Evolutionary conservation across 1,140 invertebrate species (phyloP).

Genomic region (Drosophila pectinifera): DNA sequence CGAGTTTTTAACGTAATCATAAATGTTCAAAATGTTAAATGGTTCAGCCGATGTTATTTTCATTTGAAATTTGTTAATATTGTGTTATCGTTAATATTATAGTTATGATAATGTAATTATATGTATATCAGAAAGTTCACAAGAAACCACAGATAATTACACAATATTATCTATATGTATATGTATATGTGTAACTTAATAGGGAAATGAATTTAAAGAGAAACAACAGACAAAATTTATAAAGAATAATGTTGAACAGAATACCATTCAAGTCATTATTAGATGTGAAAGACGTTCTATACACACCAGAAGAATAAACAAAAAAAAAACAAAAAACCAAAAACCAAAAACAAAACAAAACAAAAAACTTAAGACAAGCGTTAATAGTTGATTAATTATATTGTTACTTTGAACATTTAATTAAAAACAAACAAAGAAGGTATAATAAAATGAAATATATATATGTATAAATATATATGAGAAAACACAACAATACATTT

Average conservation of each 20-base stretch:
- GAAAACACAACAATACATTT: constrained; percentile 78
- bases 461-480: constrained; percentile 80
- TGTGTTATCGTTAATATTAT: constrained; percentile 71
- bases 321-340: constrained; percentile 31
- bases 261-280: constrained; percentile 81
- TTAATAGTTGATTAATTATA: constrained; percentile 83
- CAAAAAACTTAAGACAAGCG: constrained; percentile 62
- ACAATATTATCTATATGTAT: constrained; percentile 50
- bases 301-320: constrained; percentile 52
- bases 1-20: constrained; percentile 78
- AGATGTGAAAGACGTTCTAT: constrained; percentile 80
- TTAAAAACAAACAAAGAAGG: constrained; percentile 62
- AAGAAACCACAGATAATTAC: constrained; percentile 60
- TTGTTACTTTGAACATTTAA: constrained; percentile 83
- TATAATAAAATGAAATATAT: constrained; percentile 75
- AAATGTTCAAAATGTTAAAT: constrained; percentile 80
- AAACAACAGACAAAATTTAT: constrained; percentile 60
- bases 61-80: constrained; percentile 34
- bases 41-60: constrained; percentile 67
- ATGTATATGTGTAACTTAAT: constrained; percentile 72
- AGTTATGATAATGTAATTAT: constrained; percentile 81
- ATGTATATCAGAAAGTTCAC: constrained; percentile 76
- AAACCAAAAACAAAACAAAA: constrained; percentile 11
- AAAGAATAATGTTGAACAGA: constrained; percentile 74
- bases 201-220: constrained; percentile 79